A percentile compares a stretch with the other conserved stretches of the same genome.
Conservation (phyloP, 2,797 vertebrate species). For the Falco rusticolus region DNA sequence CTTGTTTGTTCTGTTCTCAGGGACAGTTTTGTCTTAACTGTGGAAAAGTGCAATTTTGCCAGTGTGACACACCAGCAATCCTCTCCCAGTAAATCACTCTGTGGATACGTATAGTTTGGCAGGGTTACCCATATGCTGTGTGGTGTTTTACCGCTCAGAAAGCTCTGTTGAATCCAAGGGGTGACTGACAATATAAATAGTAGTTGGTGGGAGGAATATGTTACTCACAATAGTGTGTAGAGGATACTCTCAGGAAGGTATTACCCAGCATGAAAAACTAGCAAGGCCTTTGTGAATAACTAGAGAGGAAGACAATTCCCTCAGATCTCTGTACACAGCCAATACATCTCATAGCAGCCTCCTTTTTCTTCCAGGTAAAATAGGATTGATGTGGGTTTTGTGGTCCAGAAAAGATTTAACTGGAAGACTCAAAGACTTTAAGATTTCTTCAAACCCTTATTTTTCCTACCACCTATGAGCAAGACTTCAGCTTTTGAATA, state of each 20-base stretch:
- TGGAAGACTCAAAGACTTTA: background rate
- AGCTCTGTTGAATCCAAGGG: conserved; percentile 6
- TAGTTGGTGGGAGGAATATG: conserved; percentile 4
- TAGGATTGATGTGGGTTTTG: background rate
- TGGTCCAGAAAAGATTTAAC: background rate
- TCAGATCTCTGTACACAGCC: background rate
- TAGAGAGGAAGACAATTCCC: background rate
- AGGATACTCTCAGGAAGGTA: conserved; percentile 7
- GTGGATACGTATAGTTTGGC: background rate
- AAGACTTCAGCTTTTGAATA: background rate
- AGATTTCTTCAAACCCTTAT: background rate
- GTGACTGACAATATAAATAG: conserved; percentile 1
- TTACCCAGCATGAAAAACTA: background rate
- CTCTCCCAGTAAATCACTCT: background rate
- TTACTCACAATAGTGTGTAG: background rate
- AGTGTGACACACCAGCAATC: background rate
- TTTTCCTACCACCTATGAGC: background rate
- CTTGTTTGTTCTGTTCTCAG: background rate
- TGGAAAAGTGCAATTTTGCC: background rate
- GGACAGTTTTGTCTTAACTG: background rate
- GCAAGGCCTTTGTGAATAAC: background rate
- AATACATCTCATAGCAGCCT: background rate
- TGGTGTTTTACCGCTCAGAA: background rate
- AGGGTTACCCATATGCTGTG: background rate
- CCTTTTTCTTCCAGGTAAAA: background rate